Conservation (phyloP, 1,140 invertebrate genomes). For the Drosophila setifemur region DNA sequence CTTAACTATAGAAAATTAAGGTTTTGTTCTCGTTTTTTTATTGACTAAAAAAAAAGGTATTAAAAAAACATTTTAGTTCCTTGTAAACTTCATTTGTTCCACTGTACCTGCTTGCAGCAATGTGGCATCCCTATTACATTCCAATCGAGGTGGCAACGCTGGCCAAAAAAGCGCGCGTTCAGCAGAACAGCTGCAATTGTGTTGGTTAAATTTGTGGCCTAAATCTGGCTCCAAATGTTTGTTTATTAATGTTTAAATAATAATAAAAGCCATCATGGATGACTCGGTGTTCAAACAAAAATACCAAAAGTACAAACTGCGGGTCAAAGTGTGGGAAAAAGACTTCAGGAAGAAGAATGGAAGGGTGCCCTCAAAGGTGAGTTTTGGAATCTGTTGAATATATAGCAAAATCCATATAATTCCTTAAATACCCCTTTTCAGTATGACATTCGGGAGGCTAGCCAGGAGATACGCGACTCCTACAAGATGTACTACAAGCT, state of each 20-base stretch:
- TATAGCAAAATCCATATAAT: not conserved
- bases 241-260: conserved; percentile 2
- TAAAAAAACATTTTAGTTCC: not conserved
- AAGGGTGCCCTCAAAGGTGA: conserved; percentile 88
- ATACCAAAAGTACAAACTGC: conserved; percentile 86
- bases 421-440: conserved; percentile 52
- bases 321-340: conserved; percentile 91
- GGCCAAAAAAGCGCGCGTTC: conserved; percentile 9
- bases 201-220: not conserved
- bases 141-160: conserved; percentile 9
- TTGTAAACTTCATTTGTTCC: not conserved
- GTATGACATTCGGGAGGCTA: conserved; percentile 90
- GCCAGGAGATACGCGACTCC: conserved; percentile 87
- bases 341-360: conserved; percentile 88
- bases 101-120: not conserved
- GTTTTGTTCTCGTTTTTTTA: too few species aligned
- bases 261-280: conserved; percentile 51
- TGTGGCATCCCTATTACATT: not conserved
- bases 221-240: conserved; percentile 24
- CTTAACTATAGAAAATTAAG: too few species aligned
- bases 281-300: conserved; percentile 73
- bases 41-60: too few species aligned
- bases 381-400: not conserved
- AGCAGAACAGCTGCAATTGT: conserved; percentile 54
- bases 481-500: conserved; percentile 92